Base-by-base conservation (phyloP, 2,113 vertebrate species). In the Urocitellus parryii region DNA sequence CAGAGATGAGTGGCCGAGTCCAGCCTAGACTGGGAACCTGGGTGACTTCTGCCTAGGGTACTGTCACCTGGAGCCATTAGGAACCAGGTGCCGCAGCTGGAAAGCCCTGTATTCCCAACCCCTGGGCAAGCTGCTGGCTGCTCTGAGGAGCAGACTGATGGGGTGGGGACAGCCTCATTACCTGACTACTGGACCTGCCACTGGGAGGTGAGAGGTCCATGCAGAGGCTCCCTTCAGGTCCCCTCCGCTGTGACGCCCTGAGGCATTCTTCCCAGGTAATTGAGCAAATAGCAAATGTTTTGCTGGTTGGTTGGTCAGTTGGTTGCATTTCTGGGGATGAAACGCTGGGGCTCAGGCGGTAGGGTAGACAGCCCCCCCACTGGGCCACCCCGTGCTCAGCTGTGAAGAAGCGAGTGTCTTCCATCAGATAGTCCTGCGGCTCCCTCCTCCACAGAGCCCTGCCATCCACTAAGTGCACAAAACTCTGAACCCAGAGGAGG, bases 91-190 rank as follows among this genome's bases (percentile, higher is more conserved):
- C 37, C 42, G 25, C 67, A 82, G 20, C 13, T 39, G 25, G 74
- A 39, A 84, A 91, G 58, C 5, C 18, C 90, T 29, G 4, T 51
- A 29, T 24, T 89, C 51, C 25, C n/a, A 8, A 6, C 5, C 5
- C 18, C 3, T 0, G 3, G 73, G 63, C 78, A 53, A 56, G n/a
- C 5, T 24, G 51, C 68, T 0, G 0, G 48, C 32, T 4, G 14
- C 34, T 39, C 9, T 0, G 5, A 39, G 78, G 24, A 32, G 63
- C 8, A 11, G 81, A 68, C 3, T 12, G 27, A 32, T n/a, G 51
- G 13, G 17, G 5, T 24, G 9, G 20, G 89, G 74, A 12, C 2
- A 2, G n/a, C 56, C 79, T 29, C 10, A 20, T n/a, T 45, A 10
- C 68, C 74, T 27, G 8, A 32, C 3, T 20, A 68, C 13, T 6